Evolutionary conservation across 2,888 invertebrate species (phyloP).

Genomic region (Parnassius glacialis): DNA sequence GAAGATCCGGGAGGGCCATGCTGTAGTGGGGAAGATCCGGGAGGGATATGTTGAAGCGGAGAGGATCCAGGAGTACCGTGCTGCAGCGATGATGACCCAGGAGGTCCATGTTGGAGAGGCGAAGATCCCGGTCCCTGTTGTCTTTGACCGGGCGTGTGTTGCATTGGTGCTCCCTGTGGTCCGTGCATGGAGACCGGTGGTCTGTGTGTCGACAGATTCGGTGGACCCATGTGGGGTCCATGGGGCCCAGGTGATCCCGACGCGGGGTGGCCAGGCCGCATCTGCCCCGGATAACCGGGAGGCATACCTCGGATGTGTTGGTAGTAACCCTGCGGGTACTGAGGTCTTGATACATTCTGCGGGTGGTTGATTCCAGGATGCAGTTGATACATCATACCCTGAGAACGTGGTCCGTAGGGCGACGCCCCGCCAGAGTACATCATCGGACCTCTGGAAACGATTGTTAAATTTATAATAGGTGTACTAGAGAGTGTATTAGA

Average conservation of each 20-base stretch:
- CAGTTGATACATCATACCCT: conserved; percentile 38
- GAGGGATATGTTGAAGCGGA: conserved; percentile 31
- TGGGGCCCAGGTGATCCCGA: conserved; percentile 27
- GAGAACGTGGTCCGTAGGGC: conserved; percentile 53
- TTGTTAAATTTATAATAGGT: neutral
- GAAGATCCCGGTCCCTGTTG: conserved; percentile 12
- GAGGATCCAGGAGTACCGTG: conserved; percentile 31
- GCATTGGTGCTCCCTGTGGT: conserved; percentile 23
- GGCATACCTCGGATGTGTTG: conserved; percentile 37
- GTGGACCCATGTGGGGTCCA: conserved; percentile 17
- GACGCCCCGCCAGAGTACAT: conserved; percentile 58
- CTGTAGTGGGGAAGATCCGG: conserved; percentile 33
- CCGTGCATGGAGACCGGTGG: conserved; percentile 15
- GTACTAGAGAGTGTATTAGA: no score
- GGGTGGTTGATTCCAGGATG: conserved; percentile 33
- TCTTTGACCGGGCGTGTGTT: conserved; percentile 27
- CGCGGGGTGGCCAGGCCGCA: conserved; percentile 20
- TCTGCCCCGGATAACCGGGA: conserved; percentile 19
- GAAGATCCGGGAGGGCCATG: conserved; percentile 27
- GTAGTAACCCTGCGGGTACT: conserved; percentile 62
- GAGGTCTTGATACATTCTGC: conserved; percentile 40
- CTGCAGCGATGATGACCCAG: conserved; percentile 4
- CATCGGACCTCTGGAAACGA: conserved; percentile 58
- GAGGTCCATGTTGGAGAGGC: conserved; percentile 6
- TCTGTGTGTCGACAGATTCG: conserved; percentile 22